Conservation (phyloP, 2,888 invertebrate species). For the Holacanthella duospinosa region DNA sequence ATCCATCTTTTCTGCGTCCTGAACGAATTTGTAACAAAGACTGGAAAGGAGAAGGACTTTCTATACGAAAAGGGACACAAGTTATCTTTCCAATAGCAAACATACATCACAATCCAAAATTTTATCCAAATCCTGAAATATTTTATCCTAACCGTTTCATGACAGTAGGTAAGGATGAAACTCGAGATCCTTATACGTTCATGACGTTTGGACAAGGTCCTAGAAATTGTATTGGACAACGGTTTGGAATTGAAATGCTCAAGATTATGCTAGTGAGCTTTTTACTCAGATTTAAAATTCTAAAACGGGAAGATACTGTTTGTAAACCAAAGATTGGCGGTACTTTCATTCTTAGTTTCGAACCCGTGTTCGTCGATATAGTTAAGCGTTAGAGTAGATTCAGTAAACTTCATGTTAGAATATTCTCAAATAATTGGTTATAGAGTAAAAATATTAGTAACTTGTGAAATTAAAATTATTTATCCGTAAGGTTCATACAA, state of each 20-base stretch:
- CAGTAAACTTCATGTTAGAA: too few relatives aligned
- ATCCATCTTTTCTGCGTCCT: background rate
- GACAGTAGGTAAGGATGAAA: background rate
- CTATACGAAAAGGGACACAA: constrained; percentile 22
- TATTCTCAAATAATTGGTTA: too few relatives aligned
- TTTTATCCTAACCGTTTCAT: constrained; percentile 20
- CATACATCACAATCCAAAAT: constrained; percentile 20
- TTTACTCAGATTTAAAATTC: background rate
- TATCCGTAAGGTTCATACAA: too few relatives aligned
- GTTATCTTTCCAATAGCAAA: constrained; percentile 22
- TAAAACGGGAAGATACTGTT: background rate
- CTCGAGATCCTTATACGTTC: background rate
- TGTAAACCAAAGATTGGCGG: background rate
- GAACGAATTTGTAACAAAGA: constrained; percentile 1
- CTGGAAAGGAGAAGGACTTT: constrained; percentile 11
- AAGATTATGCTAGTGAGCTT: background rate
- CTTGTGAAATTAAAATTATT: too few relatives aligned
- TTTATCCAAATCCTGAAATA: constrained; percentile 23
- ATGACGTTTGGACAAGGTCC: background rate
- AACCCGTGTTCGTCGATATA: background rate
- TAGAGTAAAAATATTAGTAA: too few relatives aligned
- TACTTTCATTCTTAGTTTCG: background rate
- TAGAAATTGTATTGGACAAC: background rate
- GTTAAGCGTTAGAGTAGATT: background rate
- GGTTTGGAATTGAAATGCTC: background rate